A percentile compares a stretch with the other conserved stretches of the same genome.
Evolutionary conservation across 2,888 invertebrate genomes (phyloP).

Genomic region (Gastracanthus pulcherrimus): DNA sequence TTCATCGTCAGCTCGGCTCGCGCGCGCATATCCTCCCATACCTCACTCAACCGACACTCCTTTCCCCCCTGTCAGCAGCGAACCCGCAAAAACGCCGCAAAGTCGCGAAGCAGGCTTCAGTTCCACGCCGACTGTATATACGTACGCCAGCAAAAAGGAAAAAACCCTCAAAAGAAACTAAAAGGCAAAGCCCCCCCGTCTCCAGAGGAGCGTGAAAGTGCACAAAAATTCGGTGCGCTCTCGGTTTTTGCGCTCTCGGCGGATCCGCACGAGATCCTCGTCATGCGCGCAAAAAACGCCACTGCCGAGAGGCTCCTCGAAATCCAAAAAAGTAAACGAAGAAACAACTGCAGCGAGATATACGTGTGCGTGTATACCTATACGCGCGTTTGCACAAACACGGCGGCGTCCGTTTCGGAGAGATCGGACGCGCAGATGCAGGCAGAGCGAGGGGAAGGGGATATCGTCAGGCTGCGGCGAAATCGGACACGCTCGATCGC

Average conservation of each 20-base stretch:
- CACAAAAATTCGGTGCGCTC: constrained; percentile 31
- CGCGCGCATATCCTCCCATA: neutral
- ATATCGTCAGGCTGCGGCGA: constrained; percentile 58
- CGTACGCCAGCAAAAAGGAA: neutral
- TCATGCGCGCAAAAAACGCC: no score
- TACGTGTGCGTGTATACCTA: no score
- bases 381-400: no score
- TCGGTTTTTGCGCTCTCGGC: no score
- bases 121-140: neutral
- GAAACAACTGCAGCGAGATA: no score
- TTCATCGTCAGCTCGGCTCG: constrained; percentile 1
- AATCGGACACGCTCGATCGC: constrained; percentile 64
- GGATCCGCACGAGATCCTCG: no score
- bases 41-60: neutral
- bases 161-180: neutral
- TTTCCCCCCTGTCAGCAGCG: neutral
- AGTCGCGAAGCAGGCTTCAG: neutral
- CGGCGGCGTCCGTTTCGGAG: neutral
- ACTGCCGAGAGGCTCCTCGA: no score
- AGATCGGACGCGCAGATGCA: constrained; percentile 17
- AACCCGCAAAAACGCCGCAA: neutral
- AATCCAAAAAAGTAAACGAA: no score
- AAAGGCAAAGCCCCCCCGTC: neutral
- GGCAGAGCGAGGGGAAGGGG: neutral
- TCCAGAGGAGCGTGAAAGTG: constrained; percentile 37